Percentiles rank a stretch among this genome's conserved stretches.
Evolutionary conservation across 2,888 invertebrate genomes (phyloP).

Genomic region (Pelosia muscerda): DNA sequence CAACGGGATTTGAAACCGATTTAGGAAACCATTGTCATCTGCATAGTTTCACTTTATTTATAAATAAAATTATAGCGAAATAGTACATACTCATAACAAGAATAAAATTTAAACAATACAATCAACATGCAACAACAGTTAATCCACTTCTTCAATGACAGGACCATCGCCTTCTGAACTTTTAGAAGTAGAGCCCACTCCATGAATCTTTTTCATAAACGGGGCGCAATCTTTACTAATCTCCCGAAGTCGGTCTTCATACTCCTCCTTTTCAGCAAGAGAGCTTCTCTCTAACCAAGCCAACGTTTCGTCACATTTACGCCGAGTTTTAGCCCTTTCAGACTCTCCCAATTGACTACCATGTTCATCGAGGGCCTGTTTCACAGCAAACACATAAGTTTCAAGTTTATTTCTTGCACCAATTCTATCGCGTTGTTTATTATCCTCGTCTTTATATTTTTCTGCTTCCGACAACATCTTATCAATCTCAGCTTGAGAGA

Average conservation of each 20-base stretch:
- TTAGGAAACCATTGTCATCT: background rate
- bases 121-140: conserved; percentile 59
- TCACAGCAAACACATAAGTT: conserved; percentile 89
- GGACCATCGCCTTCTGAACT: conserved; percentile 70
- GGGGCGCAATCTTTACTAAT: conserved; percentile 69
- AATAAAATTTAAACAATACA: conserved; percentile 23
- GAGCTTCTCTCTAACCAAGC: conserved; percentile 90
- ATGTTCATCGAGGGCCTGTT: conserved; percentile 88
- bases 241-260: conserved; percentile 84
- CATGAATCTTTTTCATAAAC: conserved; percentile 87
- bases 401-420: conserved; percentile 90
- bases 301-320: conserved; percentile 86
- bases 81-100: conserved; percentile 5
- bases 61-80: background rate
- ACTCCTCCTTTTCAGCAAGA: conserved; percentile 89
- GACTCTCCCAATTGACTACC: conserved; percentile 86
- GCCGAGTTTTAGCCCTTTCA: conserved; percentile 85
- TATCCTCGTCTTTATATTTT: conserved; percentile 90
- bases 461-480: conserved; percentile 93
- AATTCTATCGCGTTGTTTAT: conserved; percentile 88
- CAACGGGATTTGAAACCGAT: no score
- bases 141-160: conserved; percentile 87
- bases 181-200: conserved; percentile 58
- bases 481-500: conserved; percentile 94
- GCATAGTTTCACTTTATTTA: background rate